Evolutionary conservation across 2,888 invertebrate species (phyloP), one percentile per base, ranked within the genome.

Genomic region (Microctonus hyperodae): DNA sequence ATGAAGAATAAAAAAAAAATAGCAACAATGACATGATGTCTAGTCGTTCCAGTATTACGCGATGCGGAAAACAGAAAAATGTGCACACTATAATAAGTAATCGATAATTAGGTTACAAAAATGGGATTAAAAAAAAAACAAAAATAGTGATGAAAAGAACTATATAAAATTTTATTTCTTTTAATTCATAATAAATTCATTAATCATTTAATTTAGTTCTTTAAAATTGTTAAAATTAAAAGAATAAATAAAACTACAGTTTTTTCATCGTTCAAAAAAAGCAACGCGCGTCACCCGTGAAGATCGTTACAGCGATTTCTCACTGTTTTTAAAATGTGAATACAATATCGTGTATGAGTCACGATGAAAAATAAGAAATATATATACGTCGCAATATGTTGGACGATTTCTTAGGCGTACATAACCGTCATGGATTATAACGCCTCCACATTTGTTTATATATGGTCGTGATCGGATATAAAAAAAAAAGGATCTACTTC

Each of bases 31-130:
- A 75, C 80, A 80, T 80, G 79, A 75, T 74, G 81, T 81, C 81
- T 81, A 81, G 81, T 81, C 81, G 79, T 78, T 69, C 62, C 72
- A 79, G 76, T 78, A 77, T 80, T 77, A 74, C 67, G 69, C 71
- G 68, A 67, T 68, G 58, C 65, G 63, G 31, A 44, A 50, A 2
- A 57, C 22, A 40, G 35, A 50, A 64, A 53, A 48, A 44, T 44
- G 58, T 61, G 61, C 40, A 66, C 40, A 56, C 28, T 61, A 64
- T 48, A 63, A 23, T 40, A 56, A 44, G 48, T 59, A 57, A 40
- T 44, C n/a, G 44, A 44, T 44, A 44, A 44, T 44, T 44, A 44
- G 7, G 7, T 44, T 44, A 16, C 28, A 28, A 7, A 28, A 28
- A 28, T 7, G 7, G 16, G 9, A 44, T n/a, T 44, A n/a, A n/a